A percentile compares a stretch with the other conserved stretches of the same genome.
phyloP scores from a whole-genome alignment of 1,140 invertebrate genomes.

The Hormaphis cornu region DNA sequence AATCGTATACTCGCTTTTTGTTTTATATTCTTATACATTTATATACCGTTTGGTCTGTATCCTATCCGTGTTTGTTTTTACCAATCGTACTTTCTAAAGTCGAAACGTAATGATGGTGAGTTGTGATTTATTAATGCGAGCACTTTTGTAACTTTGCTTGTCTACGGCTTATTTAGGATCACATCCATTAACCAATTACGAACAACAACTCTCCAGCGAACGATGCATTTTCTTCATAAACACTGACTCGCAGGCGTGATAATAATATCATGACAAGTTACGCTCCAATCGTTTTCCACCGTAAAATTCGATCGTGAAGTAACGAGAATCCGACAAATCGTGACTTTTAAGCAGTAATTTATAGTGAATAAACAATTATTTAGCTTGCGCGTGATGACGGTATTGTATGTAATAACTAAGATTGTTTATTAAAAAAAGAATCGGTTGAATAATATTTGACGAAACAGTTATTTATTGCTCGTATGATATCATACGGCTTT shows the following conservation, averaged over 20 bases:
- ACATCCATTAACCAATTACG: constrained; percentile 27
- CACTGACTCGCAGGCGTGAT: neutral
- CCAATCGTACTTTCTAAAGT: neutral
- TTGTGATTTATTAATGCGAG: neutral
- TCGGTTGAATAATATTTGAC: neutral
- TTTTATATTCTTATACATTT: too few species aligned
- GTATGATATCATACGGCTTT: too few species aligned
- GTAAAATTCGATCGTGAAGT: neutral
- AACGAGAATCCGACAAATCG: neutral
- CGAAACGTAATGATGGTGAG: too few species aligned
- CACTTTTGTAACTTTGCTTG: constrained; percentile 5
- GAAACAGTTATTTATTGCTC: too few species aligned
- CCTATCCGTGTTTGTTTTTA: too few species aligned
- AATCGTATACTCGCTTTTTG: too few species aligned
- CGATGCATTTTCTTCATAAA: constrained; percentile 24
- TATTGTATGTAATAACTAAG: too few species aligned
- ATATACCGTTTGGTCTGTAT: too few species aligned
- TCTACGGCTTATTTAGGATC: constrained; percentile 11
- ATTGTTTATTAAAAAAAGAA: neutral
- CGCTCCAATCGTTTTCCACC: neutral
- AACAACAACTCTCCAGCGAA: constrained; percentile 4
- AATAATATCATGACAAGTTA: neutral
- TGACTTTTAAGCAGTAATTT: neutral
- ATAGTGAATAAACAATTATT: too few species aligned
- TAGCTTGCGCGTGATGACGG: too few species aligned